A percentile compares a stretch with the other conserved stretches of the same genome.
phyloP scores from a whole-genome alignment of 2,797 vertebrate species.

The Sciaenops ocellatus region DNA sequence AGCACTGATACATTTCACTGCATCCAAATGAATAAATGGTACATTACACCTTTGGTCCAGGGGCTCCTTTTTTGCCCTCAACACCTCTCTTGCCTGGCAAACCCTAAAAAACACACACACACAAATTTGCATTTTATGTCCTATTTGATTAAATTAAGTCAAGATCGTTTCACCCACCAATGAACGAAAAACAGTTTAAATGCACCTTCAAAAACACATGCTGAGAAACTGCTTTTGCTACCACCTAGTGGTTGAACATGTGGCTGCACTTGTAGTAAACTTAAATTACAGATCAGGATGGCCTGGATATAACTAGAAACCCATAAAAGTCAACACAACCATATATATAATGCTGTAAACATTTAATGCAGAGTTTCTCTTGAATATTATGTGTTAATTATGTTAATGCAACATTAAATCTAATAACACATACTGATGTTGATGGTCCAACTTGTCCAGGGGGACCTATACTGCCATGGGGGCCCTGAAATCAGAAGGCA shows the following conservation, averaged over 20 bases:
- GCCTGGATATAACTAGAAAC: neutral
- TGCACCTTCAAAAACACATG: neutral
- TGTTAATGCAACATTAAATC: conserved; percentile 2
- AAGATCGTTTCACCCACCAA: neutral
- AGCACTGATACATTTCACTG: conserved; percentile 2
- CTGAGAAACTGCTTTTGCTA: conserved; percentile 2
- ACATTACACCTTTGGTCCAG: conserved; percentile 79
- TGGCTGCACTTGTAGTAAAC: neutral
- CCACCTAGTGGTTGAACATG: neutral
- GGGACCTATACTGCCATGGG: conserved; percentile 72
- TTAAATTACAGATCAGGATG: neutral
- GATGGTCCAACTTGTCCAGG: conserved; percentile 72
- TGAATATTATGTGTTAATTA: neutral
- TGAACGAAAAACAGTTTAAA: neutral
- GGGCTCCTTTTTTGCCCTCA: conserved; percentile 73
- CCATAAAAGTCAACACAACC: neutral
- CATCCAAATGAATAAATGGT: conserved; percentile 16
- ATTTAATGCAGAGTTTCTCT: neutral
- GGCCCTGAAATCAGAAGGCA: conserved; percentile 75
- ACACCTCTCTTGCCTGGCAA: conserved; percentile 75
- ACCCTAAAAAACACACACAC: conserved; percentile 72
- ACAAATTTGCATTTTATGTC: neutral
- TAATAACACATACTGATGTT: conserved; percentile 70
- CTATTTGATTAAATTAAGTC: neutral
- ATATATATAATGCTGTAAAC: neutral